Conservation (phyloP, 2,888 invertebrate species). For the Sussaba pulchella region DNA sequence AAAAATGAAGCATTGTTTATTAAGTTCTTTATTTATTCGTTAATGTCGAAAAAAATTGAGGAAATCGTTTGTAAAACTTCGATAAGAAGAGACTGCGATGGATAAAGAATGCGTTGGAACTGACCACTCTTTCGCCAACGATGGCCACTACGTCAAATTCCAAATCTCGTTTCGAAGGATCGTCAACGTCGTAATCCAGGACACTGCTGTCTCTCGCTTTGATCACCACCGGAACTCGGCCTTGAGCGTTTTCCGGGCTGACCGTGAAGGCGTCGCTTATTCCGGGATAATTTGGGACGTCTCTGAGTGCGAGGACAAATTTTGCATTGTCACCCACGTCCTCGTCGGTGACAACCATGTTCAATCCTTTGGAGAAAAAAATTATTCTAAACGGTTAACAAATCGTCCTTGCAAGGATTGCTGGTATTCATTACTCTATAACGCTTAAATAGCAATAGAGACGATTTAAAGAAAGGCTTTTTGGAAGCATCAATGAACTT, state of each 20-base stretch:
- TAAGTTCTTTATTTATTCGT: background rate
- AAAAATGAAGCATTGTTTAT: constrained; percentile 16
- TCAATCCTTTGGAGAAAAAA: constrained; percentile 85
- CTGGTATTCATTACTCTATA: too few relatives aligned
- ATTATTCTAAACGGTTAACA: background rate
- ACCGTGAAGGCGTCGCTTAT: constrained; percentile 84
- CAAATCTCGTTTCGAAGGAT: constrained; percentile 86
- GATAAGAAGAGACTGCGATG: background rate
- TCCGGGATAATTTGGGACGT: constrained; percentile 84
- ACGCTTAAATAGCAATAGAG: too few relatives aligned
- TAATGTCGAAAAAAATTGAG: background rate
- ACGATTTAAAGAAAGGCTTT: too few relatives aligned
- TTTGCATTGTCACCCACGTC: constrained; percentile 91
- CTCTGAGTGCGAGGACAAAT: constrained; percentile 87
- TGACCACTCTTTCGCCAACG: constrained; percentile 84
- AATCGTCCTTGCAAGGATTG: background rate
- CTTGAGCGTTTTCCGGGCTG: constrained; percentile 89
- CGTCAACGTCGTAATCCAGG: constrained; percentile 90
- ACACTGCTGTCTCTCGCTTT: constrained; percentile 88
- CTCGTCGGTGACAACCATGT: constrained; percentile 90
- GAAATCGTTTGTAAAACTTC: too few relatives aligned
- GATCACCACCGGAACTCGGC: constrained; percentile 90
- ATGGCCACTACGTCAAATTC: constrained; percentile 89
- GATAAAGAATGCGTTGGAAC: constrained; percentile 48
- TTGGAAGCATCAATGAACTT: too few relatives aligned